Conservation (phyloP, 1,140 invertebrate species). For the Drosophila murphyi region DNA sequence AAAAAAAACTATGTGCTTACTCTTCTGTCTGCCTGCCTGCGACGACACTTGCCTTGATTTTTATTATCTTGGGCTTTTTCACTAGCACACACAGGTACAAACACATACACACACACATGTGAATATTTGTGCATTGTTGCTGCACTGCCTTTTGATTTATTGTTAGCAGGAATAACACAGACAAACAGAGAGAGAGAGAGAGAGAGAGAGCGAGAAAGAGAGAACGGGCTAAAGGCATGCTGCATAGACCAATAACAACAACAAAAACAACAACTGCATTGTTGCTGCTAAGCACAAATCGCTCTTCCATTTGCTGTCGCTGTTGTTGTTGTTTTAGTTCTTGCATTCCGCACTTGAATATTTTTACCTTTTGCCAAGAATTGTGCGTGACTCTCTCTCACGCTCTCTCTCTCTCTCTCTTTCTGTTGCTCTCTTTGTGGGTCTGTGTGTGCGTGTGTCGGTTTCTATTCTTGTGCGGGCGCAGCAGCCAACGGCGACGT, state of each 20-base stretch:
- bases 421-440: not conserved
- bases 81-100: not conserved
- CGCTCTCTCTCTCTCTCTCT: conserved; percentile 5
- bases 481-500: conserved; percentile 18
- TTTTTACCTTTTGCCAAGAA: conserved; percentile 73
- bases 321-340: conserved; percentile 48
- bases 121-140: conserved; percentile 46
- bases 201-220: conserved; percentile 5
- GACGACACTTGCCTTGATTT: conserved; percentile 81
- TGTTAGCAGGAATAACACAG: conserved; percentile 64
- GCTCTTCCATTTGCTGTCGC: conserved; percentile 12
- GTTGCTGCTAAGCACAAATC: conserved; percentile 20
- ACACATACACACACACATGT: conserved; percentile 8
- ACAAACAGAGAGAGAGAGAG: conserved; percentile 9
- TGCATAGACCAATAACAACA: conserved; percentile 11
- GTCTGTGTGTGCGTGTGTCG: conserved; percentile 26
- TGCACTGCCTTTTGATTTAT: conserved; percentile 70
- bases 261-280: conserved; percentile 34
- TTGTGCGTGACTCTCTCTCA: conserved; percentile 51
- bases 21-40: conserved; percentile 23
- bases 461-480: conserved; percentile 76
- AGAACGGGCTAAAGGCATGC: conserved; percentile 21
- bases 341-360: conserved; percentile 60
- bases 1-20: conserved; percentile 20
- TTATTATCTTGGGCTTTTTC: conserved; percentile 79